Evolutionary conservation across 2,113 vertebrate genomes (phyloP).

Genomic region (Eleginops maclovinus): DNA sequence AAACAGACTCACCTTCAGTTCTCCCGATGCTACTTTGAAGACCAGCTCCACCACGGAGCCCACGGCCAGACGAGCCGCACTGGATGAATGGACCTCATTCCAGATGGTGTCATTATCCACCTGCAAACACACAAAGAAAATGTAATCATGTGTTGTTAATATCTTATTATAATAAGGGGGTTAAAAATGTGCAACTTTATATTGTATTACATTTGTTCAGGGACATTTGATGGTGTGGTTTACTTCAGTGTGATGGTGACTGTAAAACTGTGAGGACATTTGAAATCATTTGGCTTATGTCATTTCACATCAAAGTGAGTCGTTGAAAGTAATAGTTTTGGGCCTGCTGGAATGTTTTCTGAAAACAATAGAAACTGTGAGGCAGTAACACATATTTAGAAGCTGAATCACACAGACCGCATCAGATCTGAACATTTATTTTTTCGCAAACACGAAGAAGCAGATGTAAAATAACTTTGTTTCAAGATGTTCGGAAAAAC

Average conservation of each 20-base stretch:
- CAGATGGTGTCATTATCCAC: conserved; percentile 99
- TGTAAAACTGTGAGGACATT: conserved; percentile 42
- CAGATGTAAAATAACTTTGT: not conserved
- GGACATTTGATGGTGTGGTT: conserved; percentile 27
- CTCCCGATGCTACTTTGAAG: conserved; percentile 95
- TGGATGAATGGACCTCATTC: conserved; percentile 96
- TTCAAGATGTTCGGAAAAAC: not conserved
- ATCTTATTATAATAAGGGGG: not conserved
- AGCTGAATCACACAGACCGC: conserved; percentile 19
- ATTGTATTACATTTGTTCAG: conserved; percentile 20
- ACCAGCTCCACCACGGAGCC: conserved; percentile 97
- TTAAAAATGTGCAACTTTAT: not conserved
- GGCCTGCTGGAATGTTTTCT: conserved; percentile 21
- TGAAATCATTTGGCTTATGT: conserved; percentile 47
- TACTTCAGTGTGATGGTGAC: conserved; percentile 8
- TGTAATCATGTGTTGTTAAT: conserved; percentile 14
- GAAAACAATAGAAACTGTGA: conserved; percentile 42
- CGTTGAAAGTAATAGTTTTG: conserved; percentile 23
- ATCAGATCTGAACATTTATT: not conserved
- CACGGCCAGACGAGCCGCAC: conserved; percentile 94
- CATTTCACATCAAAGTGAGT: conserved; percentile 43
- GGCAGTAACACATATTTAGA: conserved; percentile 28
- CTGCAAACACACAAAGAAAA: conserved; percentile 80
- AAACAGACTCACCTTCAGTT: conserved; percentile 90
- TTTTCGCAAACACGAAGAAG: not conserved